These are phyloP conservation scores for Fringilla coelebs DNA, from an alignment of 2,797 vertebrate genomes.

Conservation along the genomic window DNA sequence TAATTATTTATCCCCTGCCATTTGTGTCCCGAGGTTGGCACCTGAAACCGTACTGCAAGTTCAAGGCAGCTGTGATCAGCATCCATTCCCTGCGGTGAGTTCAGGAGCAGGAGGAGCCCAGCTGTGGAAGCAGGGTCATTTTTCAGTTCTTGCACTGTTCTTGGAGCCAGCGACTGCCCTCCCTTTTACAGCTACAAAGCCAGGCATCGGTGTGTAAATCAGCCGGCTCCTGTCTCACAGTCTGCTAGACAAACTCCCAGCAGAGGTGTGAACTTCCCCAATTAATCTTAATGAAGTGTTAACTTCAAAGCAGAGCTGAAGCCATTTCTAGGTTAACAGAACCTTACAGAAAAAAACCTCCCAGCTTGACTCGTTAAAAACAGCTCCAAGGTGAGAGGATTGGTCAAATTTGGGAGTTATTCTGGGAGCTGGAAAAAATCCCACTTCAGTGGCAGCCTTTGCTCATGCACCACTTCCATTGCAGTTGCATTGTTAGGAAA, in stretches of 20 bases:
- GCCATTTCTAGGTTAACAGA: constrained; percentile 56
- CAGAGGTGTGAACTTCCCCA: constrained; percentile 66
- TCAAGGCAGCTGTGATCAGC: neutral
- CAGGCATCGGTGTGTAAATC: constrained; percentile 18
- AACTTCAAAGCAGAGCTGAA: constrained; percentile 61
- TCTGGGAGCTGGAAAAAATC: constrained; percentile 45
- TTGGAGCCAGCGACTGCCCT: neutral
- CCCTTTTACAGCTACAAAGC: neutral
- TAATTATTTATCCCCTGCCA: neutral
- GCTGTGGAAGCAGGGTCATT: neutral
- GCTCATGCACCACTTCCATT: constrained; percentile 28
- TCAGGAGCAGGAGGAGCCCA: neutral
- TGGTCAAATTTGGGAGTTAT: constrained; percentile 54
- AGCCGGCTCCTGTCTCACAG: constrained; percentile 23
- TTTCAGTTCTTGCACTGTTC: neutral
- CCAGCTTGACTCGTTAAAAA: constrained; percentile 31
- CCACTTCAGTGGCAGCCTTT: neutral
- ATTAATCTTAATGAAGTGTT: constrained; percentile 69
- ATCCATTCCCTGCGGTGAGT: neutral
- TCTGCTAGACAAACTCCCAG: constrained; percentile 47
- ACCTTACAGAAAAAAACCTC: constrained; percentile 1
- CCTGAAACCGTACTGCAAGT: neutral
- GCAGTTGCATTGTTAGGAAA: constrained; percentile 40
- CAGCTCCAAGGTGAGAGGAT: constrained; percentile 12
- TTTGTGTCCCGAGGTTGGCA: neutral